Percentiles rank a stretch among this genome's conserved stretches.
These are phyloP conservation scores for Anguilla marmorata DNA, from an alignment of 2,797 vertebrate species.

Conservation along the genomic window DNA sequence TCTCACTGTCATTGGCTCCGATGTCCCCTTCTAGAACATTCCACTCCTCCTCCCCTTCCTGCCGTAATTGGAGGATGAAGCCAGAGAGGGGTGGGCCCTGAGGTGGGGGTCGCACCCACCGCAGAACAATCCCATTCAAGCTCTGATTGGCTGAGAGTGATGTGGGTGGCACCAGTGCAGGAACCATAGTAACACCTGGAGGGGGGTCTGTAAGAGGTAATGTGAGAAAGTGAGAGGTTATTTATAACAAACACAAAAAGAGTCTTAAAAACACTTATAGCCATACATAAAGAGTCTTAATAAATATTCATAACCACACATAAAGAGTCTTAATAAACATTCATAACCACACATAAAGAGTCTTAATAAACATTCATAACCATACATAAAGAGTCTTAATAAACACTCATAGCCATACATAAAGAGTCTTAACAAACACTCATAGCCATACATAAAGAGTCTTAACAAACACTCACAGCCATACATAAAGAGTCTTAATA, in stretches of 20 bases:
- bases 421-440: constrained; percentile 24
- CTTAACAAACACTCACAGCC: too few species aligned
- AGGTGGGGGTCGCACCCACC: constrained; percentile 75
- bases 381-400: too few species aligned
- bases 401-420: too few species aligned
- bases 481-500: too few species aligned
- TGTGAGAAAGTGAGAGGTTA: constrained; percentile 32
- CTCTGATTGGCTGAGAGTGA: constrained; percentile 76
- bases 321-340: too few species aligned
- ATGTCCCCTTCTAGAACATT: constrained; percentile 79
- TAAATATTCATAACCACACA: too few species aligned
- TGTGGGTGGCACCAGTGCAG: constrained; percentile 72
- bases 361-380: too few species aligned
- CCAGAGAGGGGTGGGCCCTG: constrained; percentile 68
- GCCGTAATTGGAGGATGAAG: constrained; percentile 82
- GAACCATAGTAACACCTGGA: constrained; percentile 45
- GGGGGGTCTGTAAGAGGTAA: constrained; percentile 55
- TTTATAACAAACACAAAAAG: background rate
- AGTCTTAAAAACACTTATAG: constrained; percentile 35
- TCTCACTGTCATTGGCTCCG: constrained; percentile 72
- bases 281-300: background rate
- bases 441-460: constrained; percentile 8
- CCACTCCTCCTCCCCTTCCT: constrained; percentile 75
- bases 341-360: too few species aligned
- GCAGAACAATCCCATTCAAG: constrained; percentile 77